phyloP scores from a whole-genome alignment of 2,888 invertebrate species.

The Eupithecia centaureata region DNA sequence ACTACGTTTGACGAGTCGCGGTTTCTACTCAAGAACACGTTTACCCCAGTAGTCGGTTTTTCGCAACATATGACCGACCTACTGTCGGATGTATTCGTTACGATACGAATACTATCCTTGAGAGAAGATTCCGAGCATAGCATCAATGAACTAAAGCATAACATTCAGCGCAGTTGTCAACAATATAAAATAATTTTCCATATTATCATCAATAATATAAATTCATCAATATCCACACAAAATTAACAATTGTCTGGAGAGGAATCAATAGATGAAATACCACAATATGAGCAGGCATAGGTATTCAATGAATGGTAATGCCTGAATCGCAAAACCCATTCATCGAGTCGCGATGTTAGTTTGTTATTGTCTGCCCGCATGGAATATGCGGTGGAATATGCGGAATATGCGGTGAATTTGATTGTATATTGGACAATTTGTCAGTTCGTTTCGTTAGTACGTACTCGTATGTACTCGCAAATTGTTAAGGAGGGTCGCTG shows the following conservation, averaged over 20 bases:
- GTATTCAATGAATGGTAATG: constrained; percentile 1
- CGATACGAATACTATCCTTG: too few relatives aligned
- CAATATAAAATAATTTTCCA: not conserved
- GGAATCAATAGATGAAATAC: constrained; percentile 16
- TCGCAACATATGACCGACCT: too few relatives aligned
- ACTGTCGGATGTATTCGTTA: too few relatives aligned
- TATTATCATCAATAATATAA: too few relatives aligned
- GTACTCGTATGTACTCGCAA: constrained; percentile 31
- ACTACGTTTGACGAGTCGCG: too few relatives aligned
- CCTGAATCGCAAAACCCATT: constrained; percentile 26
- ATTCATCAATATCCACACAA: constrained; percentile 3
- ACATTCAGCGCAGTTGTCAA: not conserved
- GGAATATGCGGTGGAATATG: constrained; percentile 26
- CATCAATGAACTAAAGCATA: not conserved
- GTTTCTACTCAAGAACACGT: too few relatives aligned
- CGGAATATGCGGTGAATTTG: constrained; percentile 30
- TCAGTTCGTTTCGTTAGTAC: constrained; percentile 18
- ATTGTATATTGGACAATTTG: constrained; percentile 36
- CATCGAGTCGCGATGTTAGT: constrained; percentile 12
- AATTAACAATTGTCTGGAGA: not conserved
- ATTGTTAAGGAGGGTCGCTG: constrained; percentile 34
- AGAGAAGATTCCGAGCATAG: too few relatives aligned
- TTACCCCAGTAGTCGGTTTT: too few relatives aligned
- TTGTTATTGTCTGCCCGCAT: constrained; percentile 31
- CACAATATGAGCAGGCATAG: not conserved